Evolutionary conservation across 2,888 invertebrate species (phyloP).

Genomic region (Apodemia zela): DNA sequence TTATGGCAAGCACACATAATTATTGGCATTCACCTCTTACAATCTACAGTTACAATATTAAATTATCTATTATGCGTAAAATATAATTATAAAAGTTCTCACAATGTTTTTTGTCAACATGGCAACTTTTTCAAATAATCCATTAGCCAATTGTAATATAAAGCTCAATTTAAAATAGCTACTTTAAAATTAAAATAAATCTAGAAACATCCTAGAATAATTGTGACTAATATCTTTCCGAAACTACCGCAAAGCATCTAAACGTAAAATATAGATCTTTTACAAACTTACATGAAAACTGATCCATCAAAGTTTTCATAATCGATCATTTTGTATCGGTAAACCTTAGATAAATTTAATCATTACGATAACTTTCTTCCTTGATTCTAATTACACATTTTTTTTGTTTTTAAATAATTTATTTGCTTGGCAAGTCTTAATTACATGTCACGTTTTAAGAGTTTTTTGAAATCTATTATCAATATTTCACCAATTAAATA

Average conservation of each 20-base stretch:
- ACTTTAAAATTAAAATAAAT: background rate
- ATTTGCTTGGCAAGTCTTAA: too few relatives aligned
- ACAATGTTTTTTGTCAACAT: background rate
- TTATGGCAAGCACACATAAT: background rate
- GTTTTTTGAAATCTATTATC: too few relatives aligned
- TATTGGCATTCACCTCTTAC: background rate
- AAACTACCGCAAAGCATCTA: background rate
- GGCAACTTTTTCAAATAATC: background rate
- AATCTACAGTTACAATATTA: background rate
- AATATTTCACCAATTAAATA: too few relatives aligned
- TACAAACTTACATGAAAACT: too few relatives aligned
- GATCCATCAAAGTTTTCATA: too few relatives aligned
- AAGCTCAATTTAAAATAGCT: background rate
- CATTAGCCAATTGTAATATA: background rate
- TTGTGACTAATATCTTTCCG: background rate
- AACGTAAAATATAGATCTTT: background rate
- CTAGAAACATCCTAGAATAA: background rate
- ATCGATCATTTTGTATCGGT: too few relatives aligned
- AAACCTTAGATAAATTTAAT: too few relatives aligned
- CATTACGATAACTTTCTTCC: too few relatives aligned
- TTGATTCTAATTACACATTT: too few relatives aligned
- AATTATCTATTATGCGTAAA: background rate
- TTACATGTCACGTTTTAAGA: too few relatives aligned
- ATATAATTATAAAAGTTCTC: background rate
- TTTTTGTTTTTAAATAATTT: too few relatives aligned